These are phyloP conservation scores for Paedocypris micromegethes DNA, from an alignment of 2,797 vertebrate species.

Conservation along the genomic window DNA sequence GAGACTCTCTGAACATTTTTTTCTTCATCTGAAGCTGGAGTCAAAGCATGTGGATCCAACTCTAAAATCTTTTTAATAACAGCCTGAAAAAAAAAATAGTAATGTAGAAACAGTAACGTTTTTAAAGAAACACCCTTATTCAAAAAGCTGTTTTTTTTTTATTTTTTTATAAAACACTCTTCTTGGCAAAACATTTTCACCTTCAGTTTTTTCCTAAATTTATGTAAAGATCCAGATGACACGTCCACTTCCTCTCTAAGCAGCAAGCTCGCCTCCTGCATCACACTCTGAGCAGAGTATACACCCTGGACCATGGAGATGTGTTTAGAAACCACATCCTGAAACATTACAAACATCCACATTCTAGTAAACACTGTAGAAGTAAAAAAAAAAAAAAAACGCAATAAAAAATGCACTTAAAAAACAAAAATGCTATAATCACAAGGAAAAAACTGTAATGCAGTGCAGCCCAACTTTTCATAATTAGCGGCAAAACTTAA, in stretches of 20 bases:
- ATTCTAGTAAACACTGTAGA: neutral
- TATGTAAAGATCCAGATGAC: conserved; percentile 51
- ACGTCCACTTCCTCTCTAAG: conserved; percentile 50
- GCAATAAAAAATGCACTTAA: too few relatives aligned
- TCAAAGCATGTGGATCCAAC: conserved; percentile 43
- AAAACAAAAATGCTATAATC: neutral
- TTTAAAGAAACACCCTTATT: too few relatives aligned
- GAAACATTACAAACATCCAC: neutral
- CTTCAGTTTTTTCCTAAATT: conserved; percentile 57
- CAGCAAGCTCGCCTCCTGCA: conserved; percentile 48
- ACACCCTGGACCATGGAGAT: conserved; percentile 15
- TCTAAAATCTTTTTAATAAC: conserved; percentile 54
- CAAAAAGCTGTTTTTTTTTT: too few relatives aligned
- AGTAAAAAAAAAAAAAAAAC: neutral
- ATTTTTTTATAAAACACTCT: too few relatives aligned
- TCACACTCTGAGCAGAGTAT: conserved; percentile 44
- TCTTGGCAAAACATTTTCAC: conserved; percentile 42
- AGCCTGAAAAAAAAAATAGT: conserved; percentile 7
- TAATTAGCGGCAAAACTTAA: too few relatives aligned
- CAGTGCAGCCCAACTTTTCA: too few relatives aligned
- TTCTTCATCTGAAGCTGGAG: conserved; percentile 43
- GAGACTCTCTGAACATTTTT: conserved; percentile 46
- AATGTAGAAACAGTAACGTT: neutral
- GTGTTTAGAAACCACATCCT: conserved; percentile 48
- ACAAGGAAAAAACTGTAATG: neutral